Conservation (phyloP, 2,113 vertebrate genomes). For the Galemys pyrenaicus region DNA sequence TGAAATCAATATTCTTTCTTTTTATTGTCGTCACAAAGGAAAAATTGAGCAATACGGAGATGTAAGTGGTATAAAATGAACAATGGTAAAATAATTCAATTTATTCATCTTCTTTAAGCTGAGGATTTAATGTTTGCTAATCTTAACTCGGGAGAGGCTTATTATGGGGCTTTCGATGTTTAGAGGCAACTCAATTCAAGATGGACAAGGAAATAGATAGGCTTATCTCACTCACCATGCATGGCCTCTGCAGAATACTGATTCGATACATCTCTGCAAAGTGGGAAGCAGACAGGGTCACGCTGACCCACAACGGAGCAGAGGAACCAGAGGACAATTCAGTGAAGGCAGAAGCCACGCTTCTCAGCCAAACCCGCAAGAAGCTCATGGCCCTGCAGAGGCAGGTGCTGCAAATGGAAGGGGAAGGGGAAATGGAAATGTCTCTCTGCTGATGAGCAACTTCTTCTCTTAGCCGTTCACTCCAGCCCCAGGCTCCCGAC, state of each 20-base stretch:
- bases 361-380: neutral
- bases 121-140: neutral
- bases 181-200: neutral
- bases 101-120: neutral
- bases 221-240: neutral
- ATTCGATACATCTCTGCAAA: neutral
- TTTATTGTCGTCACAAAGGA: neutral
- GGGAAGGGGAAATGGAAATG: neutral
- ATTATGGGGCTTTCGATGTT: neutral
- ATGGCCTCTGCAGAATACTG: neutral
- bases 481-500: neutral
- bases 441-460: neutral
- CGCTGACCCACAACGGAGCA: neutral
- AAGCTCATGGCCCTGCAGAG: neutral
- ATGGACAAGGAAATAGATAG: slow-evolving; percentile 2
- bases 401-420: neutral
- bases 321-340: neutral
- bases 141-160: neutral
- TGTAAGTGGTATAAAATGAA: neutral
- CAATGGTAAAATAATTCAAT: neutral
- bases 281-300: neutral
- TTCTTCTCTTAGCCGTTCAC: neutral
- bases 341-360: neutral
- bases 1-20: neutral
- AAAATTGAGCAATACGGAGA: neutral